Evolutionary conservation across 2,113 vertebrate genomes (phyloP).

Genomic region (Paradoxurus hermaphroditus): DNA sequence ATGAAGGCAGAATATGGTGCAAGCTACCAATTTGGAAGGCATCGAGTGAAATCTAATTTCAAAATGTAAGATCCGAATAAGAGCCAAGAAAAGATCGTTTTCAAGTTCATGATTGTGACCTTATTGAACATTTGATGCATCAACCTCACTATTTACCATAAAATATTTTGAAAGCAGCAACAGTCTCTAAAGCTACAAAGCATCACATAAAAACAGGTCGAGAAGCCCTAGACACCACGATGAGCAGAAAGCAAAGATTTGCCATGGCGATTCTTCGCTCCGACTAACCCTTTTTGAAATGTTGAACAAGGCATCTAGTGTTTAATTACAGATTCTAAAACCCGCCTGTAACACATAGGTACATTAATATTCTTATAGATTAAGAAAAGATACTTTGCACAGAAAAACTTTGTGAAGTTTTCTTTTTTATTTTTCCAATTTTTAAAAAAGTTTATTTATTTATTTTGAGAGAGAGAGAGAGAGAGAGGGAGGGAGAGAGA

Average conservation of each 20-base stretch:
- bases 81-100: constrained; percentile 46
- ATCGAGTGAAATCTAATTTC: constrained; percentile 49
- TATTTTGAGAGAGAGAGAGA: no score
- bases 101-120: background rate
- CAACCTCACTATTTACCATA: background rate
- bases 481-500: no score
- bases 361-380: background rate
- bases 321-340: background rate
- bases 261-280: background rate
- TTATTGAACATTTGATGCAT: background rate
- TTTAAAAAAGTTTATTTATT: no score
- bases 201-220: background rate
- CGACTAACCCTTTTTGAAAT: background rate
- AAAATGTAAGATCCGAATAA: constrained; percentile 42
- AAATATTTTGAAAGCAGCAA: background rate
- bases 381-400: background rate
- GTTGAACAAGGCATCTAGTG: background rate
- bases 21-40: background rate
- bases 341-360: background rate
- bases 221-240: background rate
- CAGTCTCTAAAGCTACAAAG: background rate
- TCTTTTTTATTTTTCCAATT: background rate
- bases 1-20: background rate
- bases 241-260: background rate
- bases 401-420: background rate